These are phyloP conservation scores for Asarcornis scutulata DNA, from an alignment of 2,113 vertebrate species.

Conservation along the genomic window DNA sequence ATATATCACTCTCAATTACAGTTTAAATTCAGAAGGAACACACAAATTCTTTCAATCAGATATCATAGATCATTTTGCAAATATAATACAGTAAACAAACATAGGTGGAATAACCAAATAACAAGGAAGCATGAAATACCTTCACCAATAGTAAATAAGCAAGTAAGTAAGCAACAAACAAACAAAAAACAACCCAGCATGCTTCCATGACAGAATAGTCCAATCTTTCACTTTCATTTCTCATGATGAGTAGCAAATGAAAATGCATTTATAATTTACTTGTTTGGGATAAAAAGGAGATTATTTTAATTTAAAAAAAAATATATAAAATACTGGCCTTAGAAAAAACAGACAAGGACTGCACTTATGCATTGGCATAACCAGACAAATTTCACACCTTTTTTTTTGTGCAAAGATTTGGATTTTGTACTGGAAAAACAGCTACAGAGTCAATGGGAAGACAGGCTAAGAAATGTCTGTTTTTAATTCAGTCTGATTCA, in stretches of 20 bases:
- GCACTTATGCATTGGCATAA: background rate
- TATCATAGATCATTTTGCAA: background rate
- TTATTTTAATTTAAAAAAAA: background rate
- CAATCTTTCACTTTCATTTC: background rate
- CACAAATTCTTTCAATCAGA: background rate
- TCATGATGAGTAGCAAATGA: background rate
- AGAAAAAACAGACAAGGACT: background rate
- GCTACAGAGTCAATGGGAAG: background rate
- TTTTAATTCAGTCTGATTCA: background rate
- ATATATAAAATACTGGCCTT: background rate
- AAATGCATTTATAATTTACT: background rate
- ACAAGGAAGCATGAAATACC: background rate
- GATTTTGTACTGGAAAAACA: background rate
- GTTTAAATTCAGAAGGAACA: background rate
- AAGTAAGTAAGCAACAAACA: background rate
- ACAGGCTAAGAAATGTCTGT: background rate
- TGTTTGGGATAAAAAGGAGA: background rate
- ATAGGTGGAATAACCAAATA: background rate
- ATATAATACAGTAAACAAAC: background rate
- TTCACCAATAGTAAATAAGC: background rate
- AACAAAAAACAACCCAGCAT: background rate
- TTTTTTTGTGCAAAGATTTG: background rate
- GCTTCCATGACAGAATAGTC: background rate
- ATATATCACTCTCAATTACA: background rate
- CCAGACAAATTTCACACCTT: rapidly evolving